phyloP scores from a whole-genome alignment of 2,888 invertebrate species.

The Xestia ashworthii region DNA sequence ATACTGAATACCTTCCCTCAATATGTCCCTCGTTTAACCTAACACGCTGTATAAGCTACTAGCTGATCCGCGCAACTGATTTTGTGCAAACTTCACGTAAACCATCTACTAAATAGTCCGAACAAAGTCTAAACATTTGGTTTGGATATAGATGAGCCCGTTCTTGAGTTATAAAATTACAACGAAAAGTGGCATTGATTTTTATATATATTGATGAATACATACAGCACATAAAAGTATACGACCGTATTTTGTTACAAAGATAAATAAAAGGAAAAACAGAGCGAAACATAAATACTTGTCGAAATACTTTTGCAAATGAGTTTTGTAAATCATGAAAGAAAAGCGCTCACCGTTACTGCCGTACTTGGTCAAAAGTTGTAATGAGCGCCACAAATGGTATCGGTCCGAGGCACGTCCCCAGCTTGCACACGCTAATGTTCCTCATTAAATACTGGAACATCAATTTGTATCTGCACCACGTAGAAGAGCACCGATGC shows the following conservation, averaged over 20 bases:
- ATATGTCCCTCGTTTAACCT: no score
- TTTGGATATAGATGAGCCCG: no score
- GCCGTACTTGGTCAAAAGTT: constrained; percentile 78
- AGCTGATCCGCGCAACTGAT: no score
- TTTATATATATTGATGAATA: no score
- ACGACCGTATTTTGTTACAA: constrained; percentile 8
- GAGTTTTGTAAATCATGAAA: constrained; percentile 76
- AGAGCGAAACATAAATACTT: constrained; percentile 46
- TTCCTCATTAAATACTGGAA: constrained; percentile 79
- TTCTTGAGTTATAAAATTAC: no score
- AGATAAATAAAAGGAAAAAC: constrained; percentile 42
- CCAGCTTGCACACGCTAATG: constrained; percentile 78
- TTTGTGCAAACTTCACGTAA: no score
- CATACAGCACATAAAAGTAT: not conserved
- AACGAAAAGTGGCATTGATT: no score
- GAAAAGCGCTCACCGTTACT: constrained; percentile 72
- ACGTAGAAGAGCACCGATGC: constrained; percentile 71
- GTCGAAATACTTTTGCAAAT: constrained; percentile 70
- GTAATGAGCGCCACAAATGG: constrained; percentile 82
- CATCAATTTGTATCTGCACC: constrained; percentile 79
- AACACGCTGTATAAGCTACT: no score
- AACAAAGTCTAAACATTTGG: no score
- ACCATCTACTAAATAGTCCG: no score
- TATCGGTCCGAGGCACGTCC: constrained; percentile 69
- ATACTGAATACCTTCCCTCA: no score